Evolutionary conservation across 1,140 invertebrate genomes (phyloP), one percentile per base, ranked within the genome.

Genomic region (Proales similis): DNA sequence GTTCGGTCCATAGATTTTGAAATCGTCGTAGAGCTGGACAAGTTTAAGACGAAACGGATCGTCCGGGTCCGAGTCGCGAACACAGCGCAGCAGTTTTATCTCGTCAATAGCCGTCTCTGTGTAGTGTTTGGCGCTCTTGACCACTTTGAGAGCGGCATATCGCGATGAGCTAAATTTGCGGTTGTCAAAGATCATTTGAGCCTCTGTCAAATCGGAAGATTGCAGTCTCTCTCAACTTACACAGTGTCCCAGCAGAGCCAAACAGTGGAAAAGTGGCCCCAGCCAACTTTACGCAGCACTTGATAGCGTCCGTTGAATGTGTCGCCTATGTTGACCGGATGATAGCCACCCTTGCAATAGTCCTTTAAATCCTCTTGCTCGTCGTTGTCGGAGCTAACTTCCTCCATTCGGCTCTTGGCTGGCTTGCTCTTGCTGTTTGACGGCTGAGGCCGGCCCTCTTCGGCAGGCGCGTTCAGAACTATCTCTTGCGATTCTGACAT

Each of bases 41-140:
- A 90, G 92, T 79, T 91, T 90, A 70, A 93, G 86, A 68, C 91
- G 82, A 71, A 87, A 87, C 32, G 85, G 85, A 83, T 97, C 90
- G 48, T 72, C 72, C 7, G 86, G 84, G 80, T 96, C 91, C 68
- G 84, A 86, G 68, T 96, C 88, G 62, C 91, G 82, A 66, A 83
- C 81, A 81, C 7, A 84, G 82, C 86, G 90, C 63, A 96, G 80
- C 71, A 97, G 82, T 79, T 94, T 94, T 68, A 97, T 97, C 82
- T 98, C 94, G 81, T 98, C 94, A 67, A 94, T 76, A 49, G 94
- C 94, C 27, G 93, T 95, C 79, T 97, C 92, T 53, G 91, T 94
- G 71, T 97, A 98, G 78, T 97, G 90, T 62, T 86, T 84, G 33
- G 90, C 91, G 68, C 91, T 95, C 78, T 98, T 98, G 9, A 98